These are phyloP conservation scores for Poeciliopsis gracilis DNA, from an alignment of 2,797 vertebrate genomes.

Conservation along the genomic window DNA sequence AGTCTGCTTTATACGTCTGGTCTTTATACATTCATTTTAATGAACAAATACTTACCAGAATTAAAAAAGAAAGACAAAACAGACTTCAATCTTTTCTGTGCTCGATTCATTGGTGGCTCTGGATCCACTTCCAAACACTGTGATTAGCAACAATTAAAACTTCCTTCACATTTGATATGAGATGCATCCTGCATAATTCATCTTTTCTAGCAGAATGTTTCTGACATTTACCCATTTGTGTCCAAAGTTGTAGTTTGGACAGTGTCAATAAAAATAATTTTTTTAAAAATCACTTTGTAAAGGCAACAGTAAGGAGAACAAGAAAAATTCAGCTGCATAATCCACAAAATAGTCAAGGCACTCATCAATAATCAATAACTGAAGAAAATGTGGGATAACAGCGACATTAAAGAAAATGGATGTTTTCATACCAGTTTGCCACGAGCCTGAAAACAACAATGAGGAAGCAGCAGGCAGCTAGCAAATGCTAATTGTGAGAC, in stretches of 20 bases:
- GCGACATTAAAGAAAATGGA: background rate
- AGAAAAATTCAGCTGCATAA: background rate
- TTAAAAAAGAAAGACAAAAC: background rate
- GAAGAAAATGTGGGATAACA: background rate
- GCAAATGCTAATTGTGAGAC: background rate
- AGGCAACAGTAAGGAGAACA: background rate
- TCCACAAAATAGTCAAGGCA: background rate
- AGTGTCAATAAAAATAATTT: background rate
- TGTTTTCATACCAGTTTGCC: background rate
- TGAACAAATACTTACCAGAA: background rate
- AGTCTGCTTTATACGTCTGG: constrained; percentile 31
- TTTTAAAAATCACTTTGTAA: background rate
- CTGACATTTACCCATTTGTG: background rate
- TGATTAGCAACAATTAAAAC: background rate
- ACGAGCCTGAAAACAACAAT: background rate
- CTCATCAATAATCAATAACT: background rate
- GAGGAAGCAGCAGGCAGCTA: background rate
- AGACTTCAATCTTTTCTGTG: background rate
- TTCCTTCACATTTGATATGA: background rate
- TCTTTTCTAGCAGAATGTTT: background rate
- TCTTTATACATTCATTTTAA: constrained; percentile 12
- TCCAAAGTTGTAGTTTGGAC: background rate
- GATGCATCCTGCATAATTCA: background rate
- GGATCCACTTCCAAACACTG: background rate
- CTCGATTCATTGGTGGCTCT: background rate